Evolutionary conservation across 2,113 vertebrate genomes (phyloP).

Genomic region (Odobenus rosmarus): DNA sequence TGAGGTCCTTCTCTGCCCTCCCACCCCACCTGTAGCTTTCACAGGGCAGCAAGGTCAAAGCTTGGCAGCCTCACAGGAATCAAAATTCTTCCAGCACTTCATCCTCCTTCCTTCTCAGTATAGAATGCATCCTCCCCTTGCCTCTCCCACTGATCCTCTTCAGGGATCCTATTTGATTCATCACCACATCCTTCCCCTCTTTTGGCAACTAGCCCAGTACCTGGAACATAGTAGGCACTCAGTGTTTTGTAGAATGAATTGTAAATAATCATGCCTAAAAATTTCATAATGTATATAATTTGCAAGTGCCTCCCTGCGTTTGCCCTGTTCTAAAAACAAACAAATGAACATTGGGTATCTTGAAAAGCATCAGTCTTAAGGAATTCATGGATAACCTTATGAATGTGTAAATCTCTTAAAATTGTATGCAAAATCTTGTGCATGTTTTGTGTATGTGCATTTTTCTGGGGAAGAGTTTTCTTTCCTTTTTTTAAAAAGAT

Average conservation of each 20-base stretch:
- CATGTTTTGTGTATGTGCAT: neutral
- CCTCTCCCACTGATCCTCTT: conserved; percentile 38
- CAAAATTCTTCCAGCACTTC: neutral
- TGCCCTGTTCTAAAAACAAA: conserved; percentile 6
- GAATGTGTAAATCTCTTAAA: neutral
- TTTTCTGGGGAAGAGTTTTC: conserved; percentile 7
- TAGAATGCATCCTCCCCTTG: conserved; percentile 1
- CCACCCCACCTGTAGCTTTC: neutral
- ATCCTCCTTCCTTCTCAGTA: neutral
- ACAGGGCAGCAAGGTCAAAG: neutral
- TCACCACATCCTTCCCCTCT: neutral
- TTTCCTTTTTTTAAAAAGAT: neutral
- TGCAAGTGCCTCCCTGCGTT: neutral
- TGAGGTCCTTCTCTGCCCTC: neutral
- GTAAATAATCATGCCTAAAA: neutral
- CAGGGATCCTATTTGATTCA: neutral
- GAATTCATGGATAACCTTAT: neutral
- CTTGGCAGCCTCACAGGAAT: neutral
- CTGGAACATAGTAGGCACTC: neutral
- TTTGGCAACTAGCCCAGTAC: neutral
- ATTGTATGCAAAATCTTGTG: neutral
- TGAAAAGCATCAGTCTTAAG: neutral
- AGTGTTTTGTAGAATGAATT: neutral
- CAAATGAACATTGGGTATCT: neutral
- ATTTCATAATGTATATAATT: neutral